phyloP scores from a whole-genome alignment of 1,140 invertebrate species.

The Chironomus tepperi region DNA sequence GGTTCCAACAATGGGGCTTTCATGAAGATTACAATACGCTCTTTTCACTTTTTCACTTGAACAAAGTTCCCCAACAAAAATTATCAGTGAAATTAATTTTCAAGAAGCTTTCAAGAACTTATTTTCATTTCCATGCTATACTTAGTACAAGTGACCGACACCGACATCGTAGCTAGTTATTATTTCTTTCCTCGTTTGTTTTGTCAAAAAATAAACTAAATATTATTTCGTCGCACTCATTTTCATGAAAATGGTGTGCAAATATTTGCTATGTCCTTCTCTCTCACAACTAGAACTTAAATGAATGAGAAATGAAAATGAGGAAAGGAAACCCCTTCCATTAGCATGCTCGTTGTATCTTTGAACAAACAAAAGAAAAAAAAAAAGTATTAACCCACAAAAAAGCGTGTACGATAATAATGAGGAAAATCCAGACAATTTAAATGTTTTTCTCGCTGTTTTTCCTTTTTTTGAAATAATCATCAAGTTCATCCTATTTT shows the following conservation, averaged over 20 bases:
- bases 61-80: neutral
- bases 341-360: too few relatives aligned
- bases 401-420: too few relatives aligned
- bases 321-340: too few relatives aligned
- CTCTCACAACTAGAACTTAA: neutral
- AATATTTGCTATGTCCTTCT: neutral
- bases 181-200: neutral
- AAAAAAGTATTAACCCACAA: too few relatives aligned
- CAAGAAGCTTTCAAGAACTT: neutral
- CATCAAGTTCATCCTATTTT: too few relatives aligned
- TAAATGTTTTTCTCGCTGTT: neutral
- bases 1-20: neutral
- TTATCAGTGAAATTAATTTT: constrained; percentile 23
- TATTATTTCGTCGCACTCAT: neutral
- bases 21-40: neutral
- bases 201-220: neutral
- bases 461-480: neutral
- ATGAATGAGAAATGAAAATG: too few relatives aligned
- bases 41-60: neutral
- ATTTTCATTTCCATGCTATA: neutral
- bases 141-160: neutral
- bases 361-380: too few relatives aligned
- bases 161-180: neutral
- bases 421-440: constrained; percentile 4
- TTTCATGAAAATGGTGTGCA: neutral